phyloP scores from a whole-genome alignment of 2,113 vertebrate genomes.

The Alces alces region DNA sequence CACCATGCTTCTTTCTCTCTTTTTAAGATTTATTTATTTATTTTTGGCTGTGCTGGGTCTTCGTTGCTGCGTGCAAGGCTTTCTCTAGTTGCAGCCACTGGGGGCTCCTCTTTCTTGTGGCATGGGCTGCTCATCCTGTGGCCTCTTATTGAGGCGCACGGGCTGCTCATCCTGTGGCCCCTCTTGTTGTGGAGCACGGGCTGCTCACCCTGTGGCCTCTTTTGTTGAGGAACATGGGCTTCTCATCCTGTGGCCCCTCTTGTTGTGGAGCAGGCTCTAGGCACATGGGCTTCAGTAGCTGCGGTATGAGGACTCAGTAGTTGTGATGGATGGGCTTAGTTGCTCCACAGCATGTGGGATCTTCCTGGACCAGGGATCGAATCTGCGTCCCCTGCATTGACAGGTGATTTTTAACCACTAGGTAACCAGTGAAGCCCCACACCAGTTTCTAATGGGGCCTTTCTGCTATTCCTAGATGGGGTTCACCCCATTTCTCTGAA shows the following conservation, averaged over 20 bases:
- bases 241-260: too few species aligned
- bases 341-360: background rate
- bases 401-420: background rate
- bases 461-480: slow-evolving; percentile 76
- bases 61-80: background rate
- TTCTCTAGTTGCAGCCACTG: background rate
- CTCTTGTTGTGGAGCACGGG: too few species aligned
- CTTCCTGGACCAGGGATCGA: background rate
- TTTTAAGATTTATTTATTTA: background rate
- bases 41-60: background rate
- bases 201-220: background rate
- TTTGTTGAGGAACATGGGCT: background rate
- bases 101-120: background rate
- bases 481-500: slow-evolving; percentile 77
- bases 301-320: background rate
- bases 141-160: background rate
- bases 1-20: background rate
- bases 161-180: too few species aligned
- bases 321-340: background rate
- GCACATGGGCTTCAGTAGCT: background rate
- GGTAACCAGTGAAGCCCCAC: background rate
- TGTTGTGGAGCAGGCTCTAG: background rate
- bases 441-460: background rate
- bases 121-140: background rate
- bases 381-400: background rate